Evolutionary conservation across 1,140 invertebrate genomes (phyloP), one percentile per base, ranked within the genome.

Genomic region (Dendroctonus valens): DNA sequence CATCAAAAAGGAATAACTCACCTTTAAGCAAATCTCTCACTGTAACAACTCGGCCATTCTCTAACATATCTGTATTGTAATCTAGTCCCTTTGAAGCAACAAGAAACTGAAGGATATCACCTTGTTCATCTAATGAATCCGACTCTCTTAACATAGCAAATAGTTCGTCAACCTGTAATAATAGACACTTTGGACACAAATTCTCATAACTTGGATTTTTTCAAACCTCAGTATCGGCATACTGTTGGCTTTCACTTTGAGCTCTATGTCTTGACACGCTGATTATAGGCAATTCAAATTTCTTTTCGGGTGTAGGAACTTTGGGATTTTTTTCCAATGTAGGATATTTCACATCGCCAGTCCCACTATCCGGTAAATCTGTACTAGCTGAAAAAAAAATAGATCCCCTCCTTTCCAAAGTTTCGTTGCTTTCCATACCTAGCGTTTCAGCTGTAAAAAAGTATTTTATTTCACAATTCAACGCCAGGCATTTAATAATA

Each of bases 21-120:
- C 93, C 92, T 79, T 97, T 96, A 0, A 99, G 81, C 0, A 99
- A 81, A 76, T 97, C 94, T 73, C 91, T 90, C 0, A 99, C 90
- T 0, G 92, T 90, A 14, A 97, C 90, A 5, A 85, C 81, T 70
- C 88, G 88, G 41, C 88, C 89, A 71, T 89, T 86, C 74, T 93
- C 90, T 42, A 89, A 77, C 84, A 91, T 90, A 6, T 88, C 93
- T 59, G 89, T 94, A 72, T 90, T 86, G 73, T 89, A 92, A 59
- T 90, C 86, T 4, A 94, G 77, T 2, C 92, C 92, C 75, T 93
- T 90, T 0, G 90, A 89, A 73, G 93, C 89, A 0, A 94, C 92
- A 65, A 99, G 82, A 82, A 95, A 99, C 80, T 99, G 97, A 44
- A 99, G 81, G 69, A 99, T 98, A 75, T 99, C 97, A 12, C 97